Evolutionary conservation across 2,113 vertebrate genomes (phyloP).

Genomic region (Prunella himalayana): DNA sequence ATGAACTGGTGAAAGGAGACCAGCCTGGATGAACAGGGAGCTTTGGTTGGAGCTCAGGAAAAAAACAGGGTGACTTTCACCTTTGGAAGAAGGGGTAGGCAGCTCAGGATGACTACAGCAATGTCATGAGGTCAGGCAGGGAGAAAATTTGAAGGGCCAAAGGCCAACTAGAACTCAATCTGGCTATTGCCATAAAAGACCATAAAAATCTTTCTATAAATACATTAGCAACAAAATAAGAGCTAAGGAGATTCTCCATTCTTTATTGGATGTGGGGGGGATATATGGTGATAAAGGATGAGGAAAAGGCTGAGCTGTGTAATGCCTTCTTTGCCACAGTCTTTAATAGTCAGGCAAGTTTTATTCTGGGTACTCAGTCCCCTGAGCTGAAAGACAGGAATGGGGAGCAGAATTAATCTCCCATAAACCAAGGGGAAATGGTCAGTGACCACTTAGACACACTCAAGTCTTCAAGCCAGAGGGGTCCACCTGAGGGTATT

Average conservation of each 20-base stretch:
- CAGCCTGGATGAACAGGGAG: neutral
- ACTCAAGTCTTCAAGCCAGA: neutral
- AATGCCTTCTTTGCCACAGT: neutral
- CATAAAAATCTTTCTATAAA: neutral
- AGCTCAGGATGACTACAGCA: neutral
- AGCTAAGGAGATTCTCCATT: neutral
- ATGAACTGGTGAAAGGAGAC: neutral
- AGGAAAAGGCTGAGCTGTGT: neutral
- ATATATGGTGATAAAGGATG: neutral
- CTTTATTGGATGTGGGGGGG: neutral
- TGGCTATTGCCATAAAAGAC: neutral
- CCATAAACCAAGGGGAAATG: neutral
- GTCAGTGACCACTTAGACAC: neutral
- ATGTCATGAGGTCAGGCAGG: neutral
- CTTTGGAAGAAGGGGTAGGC: neutral
- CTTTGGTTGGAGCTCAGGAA: neutral
- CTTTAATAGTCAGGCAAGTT: neutral
- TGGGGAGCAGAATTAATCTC: neutral
- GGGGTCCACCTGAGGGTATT: neutral
- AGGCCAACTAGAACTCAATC: neutral
- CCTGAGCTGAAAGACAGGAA: neutral
- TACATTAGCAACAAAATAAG: neutral
- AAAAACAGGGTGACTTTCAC: neutral
- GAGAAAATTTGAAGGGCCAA: neutral
- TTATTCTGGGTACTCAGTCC: neutral